Percentiles rank a stretch among this genome's conserved stretches.
phyloP scores from a whole-genome alignment of 1,140 invertebrate genomes.

The Acromyrmex echinatior region DNA sequence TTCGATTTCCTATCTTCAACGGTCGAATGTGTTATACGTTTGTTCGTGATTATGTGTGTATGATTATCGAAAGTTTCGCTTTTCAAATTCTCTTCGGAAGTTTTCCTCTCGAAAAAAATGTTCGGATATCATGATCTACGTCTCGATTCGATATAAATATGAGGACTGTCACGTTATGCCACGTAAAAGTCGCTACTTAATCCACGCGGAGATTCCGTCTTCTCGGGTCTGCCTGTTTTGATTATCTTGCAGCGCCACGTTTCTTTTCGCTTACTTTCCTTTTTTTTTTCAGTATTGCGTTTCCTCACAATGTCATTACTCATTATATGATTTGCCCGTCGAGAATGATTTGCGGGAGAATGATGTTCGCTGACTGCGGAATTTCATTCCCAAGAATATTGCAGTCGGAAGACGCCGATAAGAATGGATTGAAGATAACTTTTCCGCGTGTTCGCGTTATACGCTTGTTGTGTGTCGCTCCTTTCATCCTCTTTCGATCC shows the following conservation, averaged over 20 bases:
- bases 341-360: background rate
- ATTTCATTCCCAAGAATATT: background rate
- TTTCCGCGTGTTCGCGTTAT: background rate
- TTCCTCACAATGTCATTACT: background rate
- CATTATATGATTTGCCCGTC: background rate
- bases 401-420: background rate
- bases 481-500: background rate
- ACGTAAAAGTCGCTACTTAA: background rate
- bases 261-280: background rate
- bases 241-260: background rate
- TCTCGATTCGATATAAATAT: background rate
- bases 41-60: constrained; percentile 25
- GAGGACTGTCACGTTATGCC: background rate
- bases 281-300: background rate
- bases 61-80: constrained; percentile 12
- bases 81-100: background rate
- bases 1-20: constrained; percentile 5
- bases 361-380: background rate
- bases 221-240: background rate
- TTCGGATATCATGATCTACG: background rate
- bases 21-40: background rate
- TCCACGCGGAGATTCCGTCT: background rate
- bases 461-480: background rate
- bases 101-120: background rate
- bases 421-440: background rate